Percentiles rank a stretch among this genome's conserved stretches.
Evolutionary conservation across 1,140 invertebrate genomes (phyloP).

Genomic region (Reticulitermes speratus): DNA sequence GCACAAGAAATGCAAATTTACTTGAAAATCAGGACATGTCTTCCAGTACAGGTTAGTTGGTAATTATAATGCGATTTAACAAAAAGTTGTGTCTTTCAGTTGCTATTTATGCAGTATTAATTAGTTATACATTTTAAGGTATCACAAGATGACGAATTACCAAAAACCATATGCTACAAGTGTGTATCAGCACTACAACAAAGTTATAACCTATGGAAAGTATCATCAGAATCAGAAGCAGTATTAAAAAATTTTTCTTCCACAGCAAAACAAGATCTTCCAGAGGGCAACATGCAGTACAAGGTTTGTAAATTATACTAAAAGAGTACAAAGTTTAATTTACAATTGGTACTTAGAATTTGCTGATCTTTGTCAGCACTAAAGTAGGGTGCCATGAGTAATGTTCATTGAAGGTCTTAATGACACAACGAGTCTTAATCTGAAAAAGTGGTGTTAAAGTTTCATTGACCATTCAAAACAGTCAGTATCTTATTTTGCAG

Average conservation of each 20-base stretch:
- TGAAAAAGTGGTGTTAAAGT: no score
- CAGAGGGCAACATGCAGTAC: neutral
- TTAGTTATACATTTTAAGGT: neutral
- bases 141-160: neutral
- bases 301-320: neutral
- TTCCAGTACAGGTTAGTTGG: neutral
- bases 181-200: neutral
- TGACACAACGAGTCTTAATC: no score
- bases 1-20: constrained; percentile 14
- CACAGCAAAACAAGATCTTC: neutral
- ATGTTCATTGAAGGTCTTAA: no score
- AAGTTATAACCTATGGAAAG: neutral
- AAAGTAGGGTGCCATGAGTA: no score
- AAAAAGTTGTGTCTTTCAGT: no score
- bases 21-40: constrained; percentile 7
- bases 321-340: no score
- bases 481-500: neutral
- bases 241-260: neutral
- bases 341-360: no score
- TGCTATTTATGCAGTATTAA: neutral
- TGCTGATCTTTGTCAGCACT: no score
- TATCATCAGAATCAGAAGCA: neutral
- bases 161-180: constrained; percentile 6
- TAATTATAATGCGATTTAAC: neutral
- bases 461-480: no score